Evolutionary conservation across 2,888 invertebrate species (phyloP).

Genomic region (Lycaena phlaeas): DNA sequence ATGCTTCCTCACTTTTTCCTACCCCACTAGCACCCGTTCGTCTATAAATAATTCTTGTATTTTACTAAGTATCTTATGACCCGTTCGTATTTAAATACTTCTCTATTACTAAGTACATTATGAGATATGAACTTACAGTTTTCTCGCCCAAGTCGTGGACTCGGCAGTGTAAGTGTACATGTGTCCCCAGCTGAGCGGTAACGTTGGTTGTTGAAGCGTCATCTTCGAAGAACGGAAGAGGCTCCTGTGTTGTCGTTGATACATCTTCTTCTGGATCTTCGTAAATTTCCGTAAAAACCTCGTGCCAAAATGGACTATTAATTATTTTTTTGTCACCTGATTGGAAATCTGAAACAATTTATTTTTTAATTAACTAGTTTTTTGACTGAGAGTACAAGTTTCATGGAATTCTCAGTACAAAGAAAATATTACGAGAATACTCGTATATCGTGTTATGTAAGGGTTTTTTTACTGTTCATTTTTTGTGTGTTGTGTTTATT

Average conservation of each 20-base stretch:
- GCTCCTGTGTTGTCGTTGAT: conserved; percentile 77
- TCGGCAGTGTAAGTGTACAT: conserved; percentile 77
- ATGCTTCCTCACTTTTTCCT: too few relatives aligned
- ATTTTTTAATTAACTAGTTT: background rate
- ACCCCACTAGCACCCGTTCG: too few relatives aligned
- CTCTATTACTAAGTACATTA: too few relatives aligned
- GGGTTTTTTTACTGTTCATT: too few relatives aligned
- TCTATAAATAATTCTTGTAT: too few relatives aligned
- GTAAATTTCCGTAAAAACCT: conserved; percentile 54
- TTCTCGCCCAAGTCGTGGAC: conserved; percentile 80
- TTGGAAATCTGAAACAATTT: conserved; percentile 44
- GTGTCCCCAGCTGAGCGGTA: conserved; percentile 77
- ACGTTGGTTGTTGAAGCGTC: conserved; percentile 76
- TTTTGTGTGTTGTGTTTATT: too few relatives aligned
- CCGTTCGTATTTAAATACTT: too few relatives aligned
- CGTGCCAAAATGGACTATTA: conserved; percentile 60
- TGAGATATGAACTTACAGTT: conserved; percentile 78
- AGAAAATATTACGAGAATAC: too few relatives aligned
- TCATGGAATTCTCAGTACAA: too few relatives aligned
- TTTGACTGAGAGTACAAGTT: too few relatives aligned
- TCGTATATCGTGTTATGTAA: too few relatives aligned
- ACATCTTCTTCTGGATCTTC: conserved; percentile 53
- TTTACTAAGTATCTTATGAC: too few relatives aligned
- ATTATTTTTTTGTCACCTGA: conserved; percentile 58
- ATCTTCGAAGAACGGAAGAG: conserved; percentile 82